Base-by-base conservation (phyloP, 2,888 invertebrate genomes). In the Campopleginae sp. region DNA sequence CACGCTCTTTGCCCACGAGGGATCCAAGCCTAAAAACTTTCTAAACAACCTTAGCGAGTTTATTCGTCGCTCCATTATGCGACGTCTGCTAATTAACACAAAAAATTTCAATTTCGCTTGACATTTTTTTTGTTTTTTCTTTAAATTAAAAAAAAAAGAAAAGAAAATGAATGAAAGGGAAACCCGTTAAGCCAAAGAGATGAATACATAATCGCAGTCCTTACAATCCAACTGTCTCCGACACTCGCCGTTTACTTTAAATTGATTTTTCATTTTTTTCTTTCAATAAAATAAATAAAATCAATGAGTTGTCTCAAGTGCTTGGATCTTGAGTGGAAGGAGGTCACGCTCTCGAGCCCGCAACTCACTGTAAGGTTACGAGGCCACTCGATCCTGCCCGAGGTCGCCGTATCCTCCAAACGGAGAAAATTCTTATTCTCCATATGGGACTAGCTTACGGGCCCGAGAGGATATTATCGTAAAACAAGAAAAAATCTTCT, bases 401-500 rank as follows among this genome's bases (percentile, higher is more conserved):
- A 33, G 76, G 76, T 42, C 71, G 65, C 27, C 71, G 54, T 78
- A 75, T 75, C 54, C 38, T 23, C 44, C 5, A 17, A 54, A 12
- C 63, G 27, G 75, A 44, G 17, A 17, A 12, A 19, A 51, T n/a
- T 31, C n/a, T n/a, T n/a, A n/a, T n/a, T n/a, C n/a, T n/a, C 38
- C 61, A 44, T 51, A 79, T 63, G 68, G 70, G 65, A 46, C 65
- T 74, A n/a, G n/a, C 72, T 65, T 42, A 81, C 70, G 74, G 65
- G 74, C 85, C 72, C 68, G 76, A n/a, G 44, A 72, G 70, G 78
- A 80, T 31, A 61, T 72, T 54, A 71, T 46, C n/a, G 38, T 58
- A 70, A 68, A 75, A 74, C 44, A 78, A 82, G 70, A 75, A 85
- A 74, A 75, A 42, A 82, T 72, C 74, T 72, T 77, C 65, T 76